Evolutionary conservation across 2,888 invertebrate genomes (phyloP).

Genomic region (Thalpophila matura): DNA sequence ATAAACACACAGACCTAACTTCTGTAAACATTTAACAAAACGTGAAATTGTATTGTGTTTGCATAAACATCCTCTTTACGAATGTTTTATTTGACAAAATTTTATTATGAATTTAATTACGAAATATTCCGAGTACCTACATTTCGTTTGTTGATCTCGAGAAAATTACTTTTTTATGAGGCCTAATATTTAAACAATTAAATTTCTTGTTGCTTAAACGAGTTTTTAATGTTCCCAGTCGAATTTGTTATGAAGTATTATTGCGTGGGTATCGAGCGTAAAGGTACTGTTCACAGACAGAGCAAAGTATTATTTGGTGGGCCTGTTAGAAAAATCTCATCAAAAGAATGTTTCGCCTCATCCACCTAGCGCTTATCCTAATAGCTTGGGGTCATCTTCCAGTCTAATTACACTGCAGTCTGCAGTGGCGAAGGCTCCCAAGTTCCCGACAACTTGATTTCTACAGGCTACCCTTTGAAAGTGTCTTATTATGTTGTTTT

Average conservation of each 20-base stretch:
- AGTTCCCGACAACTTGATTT: too few relatives aligned
- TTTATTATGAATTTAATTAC: constrained; percentile 33
- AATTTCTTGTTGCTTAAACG: neutral
- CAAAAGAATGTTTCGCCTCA: too few relatives aligned
- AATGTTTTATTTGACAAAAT: constrained; percentile 26
- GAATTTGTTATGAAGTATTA: neutral
- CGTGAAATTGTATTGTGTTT: constrained; percentile 2
- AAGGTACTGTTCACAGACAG: too few relatives aligned
- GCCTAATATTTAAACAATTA: constrained; percentile 7
- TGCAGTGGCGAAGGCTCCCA: too few relatives aligned
- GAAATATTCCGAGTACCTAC: constrained; percentile 22
- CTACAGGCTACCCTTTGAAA: too few relatives aligned
- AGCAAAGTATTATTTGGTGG: too few relatives aligned
- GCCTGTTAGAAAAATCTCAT: too few relatives aligned
- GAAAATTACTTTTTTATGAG: constrained; percentile 15
- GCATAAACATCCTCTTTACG: constrained; percentile 20
- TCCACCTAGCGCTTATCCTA: too few relatives aligned
- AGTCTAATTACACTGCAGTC: too few relatives aligned
- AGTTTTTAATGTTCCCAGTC: neutral
- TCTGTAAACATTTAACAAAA: neutral
- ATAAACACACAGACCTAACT: neutral
- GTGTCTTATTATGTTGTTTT: too few relatives aligned
- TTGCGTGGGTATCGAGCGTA: too few relatives aligned
- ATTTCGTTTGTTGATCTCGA: constrained; percentile 11
- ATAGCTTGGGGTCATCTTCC: too few relatives aligned